Percentiles rank a stretch among this genome's conserved stretches.
phyloP scores from a whole-genome alignment of 2,888 invertebrate species.

The Brassicogethes aeneus region DNA sequence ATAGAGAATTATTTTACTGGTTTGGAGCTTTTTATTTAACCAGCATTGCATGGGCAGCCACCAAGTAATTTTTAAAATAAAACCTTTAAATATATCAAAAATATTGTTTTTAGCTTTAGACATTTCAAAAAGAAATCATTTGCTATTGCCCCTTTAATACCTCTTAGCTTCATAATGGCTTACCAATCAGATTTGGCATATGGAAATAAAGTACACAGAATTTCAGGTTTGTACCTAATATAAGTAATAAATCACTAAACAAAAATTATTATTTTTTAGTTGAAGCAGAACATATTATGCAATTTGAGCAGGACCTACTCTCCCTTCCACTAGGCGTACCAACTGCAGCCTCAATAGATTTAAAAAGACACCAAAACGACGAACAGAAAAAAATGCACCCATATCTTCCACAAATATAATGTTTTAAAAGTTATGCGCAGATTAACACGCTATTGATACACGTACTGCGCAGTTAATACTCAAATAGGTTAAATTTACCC shows the following conservation, averaged over 20 bases:
- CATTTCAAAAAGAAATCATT: constrained; percentile 43
- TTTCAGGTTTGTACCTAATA: constrained; percentile 49
- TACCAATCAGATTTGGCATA: constrained; percentile 72
- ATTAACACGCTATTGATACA: too few species aligned
- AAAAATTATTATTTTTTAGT: too few species aligned
- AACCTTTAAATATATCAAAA: background rate
- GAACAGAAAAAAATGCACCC: constrained; percentile 30
- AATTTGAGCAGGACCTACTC: constrained; percentile 60
- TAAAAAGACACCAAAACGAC: constrained; percentile 27
- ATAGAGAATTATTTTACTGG: constrained; percentile 67
- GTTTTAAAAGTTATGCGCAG: too few species aligned
- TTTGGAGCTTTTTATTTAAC: constrained; percentile 56
- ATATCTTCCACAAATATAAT: constrained; percentile 15
- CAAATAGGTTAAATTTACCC: too few species aligned
- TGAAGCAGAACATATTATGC: constrained; percentile 74
- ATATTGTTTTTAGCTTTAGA: constrained; percentile 19
- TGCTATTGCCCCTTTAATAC: constrained; percentile 57
- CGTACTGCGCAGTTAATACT: too few species aligned
- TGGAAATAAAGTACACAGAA: constrained; percentile 66
- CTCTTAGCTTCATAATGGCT: constrained; percentile 59
- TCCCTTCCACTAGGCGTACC: constrained; percentile 66
- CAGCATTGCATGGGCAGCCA: constrained; percentile 44
- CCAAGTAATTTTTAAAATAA: constrained; percentile 45
- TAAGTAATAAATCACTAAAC: constrained; percentile 6
- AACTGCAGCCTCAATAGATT: constrained; percentile 47